A percentile compares a stretch with the other conserved stretches of the same genome.
Conservation (phyloP, 2,888 invertebrate genomes). For the Psylliodes chrysocephalus region DNA sequence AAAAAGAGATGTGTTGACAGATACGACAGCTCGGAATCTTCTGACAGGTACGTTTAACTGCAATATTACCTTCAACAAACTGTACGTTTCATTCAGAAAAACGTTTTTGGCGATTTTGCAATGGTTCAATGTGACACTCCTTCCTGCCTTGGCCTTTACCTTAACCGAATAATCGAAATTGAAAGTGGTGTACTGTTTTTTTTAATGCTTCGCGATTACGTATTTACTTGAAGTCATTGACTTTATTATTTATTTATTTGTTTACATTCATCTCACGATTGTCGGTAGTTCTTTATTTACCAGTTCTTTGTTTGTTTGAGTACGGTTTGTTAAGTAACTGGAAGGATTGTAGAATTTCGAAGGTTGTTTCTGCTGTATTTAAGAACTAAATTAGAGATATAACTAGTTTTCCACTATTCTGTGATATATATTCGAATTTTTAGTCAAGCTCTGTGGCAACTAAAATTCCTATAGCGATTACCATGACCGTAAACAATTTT, state of each 20-base stretch:
- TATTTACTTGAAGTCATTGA: constrained; percentile 55
- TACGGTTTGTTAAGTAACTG: too few relatives aligned
- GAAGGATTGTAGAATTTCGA: too few relatives aligned
- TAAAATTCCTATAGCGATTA: too few relatives aligned
- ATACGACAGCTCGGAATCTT: constrained; percentile 93
- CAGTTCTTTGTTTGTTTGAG: too few relatives aligned
- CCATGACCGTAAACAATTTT: too few relatives aligned
- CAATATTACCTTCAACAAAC: constrained; percentile 32
- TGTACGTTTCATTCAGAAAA: constrained; percentile 39
- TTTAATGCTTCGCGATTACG: constrained; percentile 56
- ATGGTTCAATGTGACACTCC: too few relatives aligned
- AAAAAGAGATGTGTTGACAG: constrained; percentile 90
- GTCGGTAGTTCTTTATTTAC: too few relatives aligned
- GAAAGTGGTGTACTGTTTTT: constrained; percentile 61
- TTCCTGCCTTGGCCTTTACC: constrained; percentile 63
- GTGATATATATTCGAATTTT: too few relatives aligned
- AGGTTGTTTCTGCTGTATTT: too few relatives aligned
- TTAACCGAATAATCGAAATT: constrained; percentile 62
- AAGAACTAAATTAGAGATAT: too few relatives aligned
- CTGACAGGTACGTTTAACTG: constrained; percentile 78
- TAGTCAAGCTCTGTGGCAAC: too few relatives aligned
- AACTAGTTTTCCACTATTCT: too few relatives aligned
- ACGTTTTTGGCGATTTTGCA: constrained; percentile 39
- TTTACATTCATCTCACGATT: constrained; percentile 43
- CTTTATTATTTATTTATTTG: constrained; percentile 45